Base-by-base conservation (phyloP, 2,888 invertebrate species). In the Epirrhoe tristata region DNA sequence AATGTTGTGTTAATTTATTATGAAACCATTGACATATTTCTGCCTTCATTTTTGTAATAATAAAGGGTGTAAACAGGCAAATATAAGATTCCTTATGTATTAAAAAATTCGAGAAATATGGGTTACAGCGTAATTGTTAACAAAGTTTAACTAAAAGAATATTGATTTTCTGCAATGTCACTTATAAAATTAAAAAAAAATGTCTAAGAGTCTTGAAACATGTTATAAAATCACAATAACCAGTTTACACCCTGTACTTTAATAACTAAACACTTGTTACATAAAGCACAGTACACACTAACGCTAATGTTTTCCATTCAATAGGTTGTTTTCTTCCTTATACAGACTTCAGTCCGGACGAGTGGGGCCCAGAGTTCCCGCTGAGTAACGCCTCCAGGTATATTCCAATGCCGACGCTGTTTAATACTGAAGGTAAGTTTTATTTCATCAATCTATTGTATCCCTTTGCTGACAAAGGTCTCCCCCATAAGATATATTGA, bases 391-490 rank as follows among this genome's bases (percentile, higher is more conserved):
- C 88, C 0, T 86, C 90, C 7, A 85, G 94, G 74, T 94, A 94
- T 86, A 94, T 97, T 76, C 97, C 97, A 5, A 96, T 97, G 95
- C 96, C 97, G 0, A 97, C 97, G 0, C 93, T 97, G 36, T 97
- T 97, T 85, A 97, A 95, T 74, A 96, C 96, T 55, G 96, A 97
- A 93, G 94, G 95, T 95, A 89, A 87, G 81, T 59, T 71, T 64
- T 6, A n/a, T 14, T 10, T 46, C 34, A 34, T 34, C 34, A 34
- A 32, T 3, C 24, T 24, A 24, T 24, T 24, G 24, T 24, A 3
- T 24, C 24, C 24, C 24, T n/a, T n/a, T n/a, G n/a, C n/a, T n/a
- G n/a, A n/a, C n/a, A n/a, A n/a, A n/a, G n/a, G n/a, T n/a, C n/a
- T n/a, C n/a, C n/a, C n/a, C n/a, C n/a, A n/a, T n/a, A n/a, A n/a